A percentile compares a stretch with the other conserved stretches of the same genome.
Conservation (phyloP, 2,888 invertebrate species). For the Phaonia tiefii region DNA sequence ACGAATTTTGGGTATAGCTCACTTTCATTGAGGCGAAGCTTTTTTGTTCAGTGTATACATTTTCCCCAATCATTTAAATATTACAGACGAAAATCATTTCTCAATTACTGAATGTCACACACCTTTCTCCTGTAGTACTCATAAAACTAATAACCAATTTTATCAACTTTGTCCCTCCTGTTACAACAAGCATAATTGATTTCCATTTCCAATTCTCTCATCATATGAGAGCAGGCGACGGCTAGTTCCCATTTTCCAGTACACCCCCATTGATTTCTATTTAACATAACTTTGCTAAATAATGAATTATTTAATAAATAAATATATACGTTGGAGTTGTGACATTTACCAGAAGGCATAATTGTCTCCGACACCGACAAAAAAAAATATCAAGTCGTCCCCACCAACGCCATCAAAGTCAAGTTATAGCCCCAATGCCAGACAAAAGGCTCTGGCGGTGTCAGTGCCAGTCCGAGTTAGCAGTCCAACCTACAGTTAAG, state of each 20-base stretch:
- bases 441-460: conserved; percentile 45
- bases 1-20: too few species aligned
- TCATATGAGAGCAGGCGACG: background rate
- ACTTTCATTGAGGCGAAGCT: too few species aligned
- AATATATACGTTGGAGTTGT: conserved; percentile 64
- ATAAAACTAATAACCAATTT: conserved; percentile 30
- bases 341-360: conserved; percentile 65
- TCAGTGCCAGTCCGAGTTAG: conserved; percentile 45
- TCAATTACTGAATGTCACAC: conserved; percentile 24
- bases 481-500: conserved; percentile 61
- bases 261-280: conserved; percentile 26
- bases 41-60: too few species aligned
- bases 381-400: background rate
- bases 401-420: conserved; percentile 4
- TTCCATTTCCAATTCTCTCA: conserved; percentile 46
- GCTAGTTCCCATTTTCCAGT: conserved; percentile 12
- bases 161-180: conserved; percentile 9
- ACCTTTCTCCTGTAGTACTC: conserved; percentile 20
- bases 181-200: conserved; percentile 63
- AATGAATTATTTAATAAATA: conserved; percentile 65
- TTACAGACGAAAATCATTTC: too few species aligned
- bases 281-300: conserved; percentile 61
- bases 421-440: conserved; percentile 16
- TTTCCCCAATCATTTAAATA: too few species aligned
- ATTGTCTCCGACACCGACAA: conserved; percentile 47